Base-by-base conservation (phyloP, 37 sponge, comb jelly and placozoan species). In the Cliona cf. orientalis region DNA sequence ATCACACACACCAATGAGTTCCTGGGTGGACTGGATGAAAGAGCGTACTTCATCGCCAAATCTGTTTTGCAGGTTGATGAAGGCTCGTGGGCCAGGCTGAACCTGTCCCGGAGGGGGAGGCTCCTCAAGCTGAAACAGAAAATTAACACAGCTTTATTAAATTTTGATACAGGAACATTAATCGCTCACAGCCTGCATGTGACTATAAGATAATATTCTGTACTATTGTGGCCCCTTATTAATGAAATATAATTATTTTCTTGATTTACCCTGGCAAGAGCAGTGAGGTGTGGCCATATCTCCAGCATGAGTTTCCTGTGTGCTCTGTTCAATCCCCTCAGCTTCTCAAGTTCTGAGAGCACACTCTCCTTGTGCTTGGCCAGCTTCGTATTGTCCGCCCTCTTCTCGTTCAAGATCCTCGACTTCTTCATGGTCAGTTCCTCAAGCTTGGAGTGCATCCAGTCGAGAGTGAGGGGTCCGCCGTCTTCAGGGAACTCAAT, bases 331-430 rank as follows among this genome's bases (percentile, higher is more conserved):
- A 80, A 70, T 7, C 78, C 56, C 14, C 83, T 62, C 63, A 93
- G 71, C 79, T 93, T 93, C 67, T 93, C 93, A 66, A 93, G 82
- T 67, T 93, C 93, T 23, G 90, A 81, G 32, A 93, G 75, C 37
- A 77, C 90, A 35, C 69, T 45, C 74, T 93, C 93, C 81, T 93
- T 93, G 78, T 78, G 74, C 42, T 71, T 80, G 58, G 82, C 81
- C 58, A 93, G 59, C 57, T 85, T 88, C 55, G 76, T 81, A 69
- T 72, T 76, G 66, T 74, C 76, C 9, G 58, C 73, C 39, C 76
- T 86, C 82, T 91, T 91, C 66, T 91, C 91, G 28, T 61, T 64
- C 26, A 60, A 39, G 40, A 91, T 81, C 37, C 65, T 57, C 21
- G 57, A 31, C 7, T 78, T 66, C 74, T 86, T 84, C 32, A 2